Percentiles rank a stretch among this genome's conserved stretches.
Evolutionary conservation across 2,888 invertebrate species (phyloP).

Genomic region (Drosophila multiciliata): DNA sequence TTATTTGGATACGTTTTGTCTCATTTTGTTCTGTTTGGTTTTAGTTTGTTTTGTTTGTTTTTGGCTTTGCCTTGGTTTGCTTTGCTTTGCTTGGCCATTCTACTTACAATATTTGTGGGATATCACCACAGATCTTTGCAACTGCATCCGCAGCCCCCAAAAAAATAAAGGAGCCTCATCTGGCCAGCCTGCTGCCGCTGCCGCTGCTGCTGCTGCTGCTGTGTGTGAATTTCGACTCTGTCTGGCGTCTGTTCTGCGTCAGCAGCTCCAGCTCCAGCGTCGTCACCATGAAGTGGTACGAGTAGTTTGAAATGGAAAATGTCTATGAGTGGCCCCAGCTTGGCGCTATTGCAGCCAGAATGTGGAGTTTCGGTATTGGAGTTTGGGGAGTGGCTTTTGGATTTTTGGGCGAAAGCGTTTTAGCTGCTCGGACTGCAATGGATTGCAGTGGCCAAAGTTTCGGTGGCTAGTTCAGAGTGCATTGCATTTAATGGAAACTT

Average conservation of each 20-base stretch:
- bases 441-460: slow-evolving; percentile 24
- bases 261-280: slow-evolving; percentile 58
- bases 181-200: slow-evolving; percentile 32
- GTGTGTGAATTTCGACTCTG: slow-evolving; percentile 75
- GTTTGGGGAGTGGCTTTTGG: slow-evolving; percentile 50
- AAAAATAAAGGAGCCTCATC: slow-evolving; percentile 50
- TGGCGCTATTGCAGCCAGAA: slow-evolving; percentile 41
- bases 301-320: slow-evolving; percentile 65
- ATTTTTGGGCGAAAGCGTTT: slow-evolving; percentile 69
- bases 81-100: slow-evolving; percentile 67
- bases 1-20: slow-evolving; percentile 51
- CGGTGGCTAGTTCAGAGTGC: slow-evolving; percentile 74
- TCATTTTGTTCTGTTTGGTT: slow-evolving; percentile 40
- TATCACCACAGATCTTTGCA: slow-evolving; percentile 73
- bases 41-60: slow-evolving; percentile 48
- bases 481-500: slow-evolving; percentile 72
- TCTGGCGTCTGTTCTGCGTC: slow-evolving; percentile 78
- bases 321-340: slow-evolving; percentile 61
- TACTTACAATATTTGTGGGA: slow-evolving; percentile 79
- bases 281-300: slow-evolving; percentile 75
- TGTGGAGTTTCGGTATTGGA: neutral
- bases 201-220: slow-evolving; percentile 23
- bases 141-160: slow-evolving; percentile 66
- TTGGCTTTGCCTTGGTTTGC: slow-evolving; percentile 47
- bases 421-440: slow-evolving; percentile 23